Conservation (phyloP, 2,113 vertebrate genomes). For the Dasyornis broadbenti region DNA sequence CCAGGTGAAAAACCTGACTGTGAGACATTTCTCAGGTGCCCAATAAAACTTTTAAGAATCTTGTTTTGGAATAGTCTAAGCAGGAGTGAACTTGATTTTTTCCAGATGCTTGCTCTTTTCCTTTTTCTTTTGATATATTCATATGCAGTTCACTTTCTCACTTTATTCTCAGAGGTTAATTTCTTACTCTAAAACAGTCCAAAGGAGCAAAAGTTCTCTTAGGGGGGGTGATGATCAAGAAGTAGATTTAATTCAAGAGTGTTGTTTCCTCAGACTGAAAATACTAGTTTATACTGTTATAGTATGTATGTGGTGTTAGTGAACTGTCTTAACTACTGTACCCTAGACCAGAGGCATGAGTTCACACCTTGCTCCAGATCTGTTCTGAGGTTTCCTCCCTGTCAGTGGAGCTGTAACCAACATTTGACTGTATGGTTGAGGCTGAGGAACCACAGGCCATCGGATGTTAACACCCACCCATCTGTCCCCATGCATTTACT, state of each 20-base stretch:
- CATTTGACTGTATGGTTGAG: not conserved
- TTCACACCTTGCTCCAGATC: not conserved
- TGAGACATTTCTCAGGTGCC: conserved; percentile 46
- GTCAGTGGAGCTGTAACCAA: not conserved
- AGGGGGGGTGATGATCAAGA: not conserved
- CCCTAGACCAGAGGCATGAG: not conserved
- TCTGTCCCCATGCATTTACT: not conserved
- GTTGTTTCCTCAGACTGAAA: not conserved
- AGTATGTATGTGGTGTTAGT: not conserved
- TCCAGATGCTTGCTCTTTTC: conserved; percentile 46
- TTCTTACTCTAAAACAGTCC: not conserved
- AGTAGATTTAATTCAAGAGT: not conserved
- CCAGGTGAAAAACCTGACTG: conserved; percentile 49
- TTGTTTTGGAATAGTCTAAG: conserved; percentile 48
- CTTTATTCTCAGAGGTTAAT: conserved; percentile 21
- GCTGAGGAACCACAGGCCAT: not conserved
- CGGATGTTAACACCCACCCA: accelerated
- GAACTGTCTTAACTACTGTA: not conserved
- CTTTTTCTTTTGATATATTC: not conserved
- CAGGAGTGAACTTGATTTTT: conserved; percentile 45
- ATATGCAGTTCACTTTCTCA: conserved; percentile 6
- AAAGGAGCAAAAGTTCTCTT: not conserved
- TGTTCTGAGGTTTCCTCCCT: not conserved
- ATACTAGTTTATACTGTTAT: not conserved
- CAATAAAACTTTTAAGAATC: conserved; percentile 44